Base-by-base conservation (phyloP, 2,797 vertebrate species). In the Oreochromis grahami region DNA sequence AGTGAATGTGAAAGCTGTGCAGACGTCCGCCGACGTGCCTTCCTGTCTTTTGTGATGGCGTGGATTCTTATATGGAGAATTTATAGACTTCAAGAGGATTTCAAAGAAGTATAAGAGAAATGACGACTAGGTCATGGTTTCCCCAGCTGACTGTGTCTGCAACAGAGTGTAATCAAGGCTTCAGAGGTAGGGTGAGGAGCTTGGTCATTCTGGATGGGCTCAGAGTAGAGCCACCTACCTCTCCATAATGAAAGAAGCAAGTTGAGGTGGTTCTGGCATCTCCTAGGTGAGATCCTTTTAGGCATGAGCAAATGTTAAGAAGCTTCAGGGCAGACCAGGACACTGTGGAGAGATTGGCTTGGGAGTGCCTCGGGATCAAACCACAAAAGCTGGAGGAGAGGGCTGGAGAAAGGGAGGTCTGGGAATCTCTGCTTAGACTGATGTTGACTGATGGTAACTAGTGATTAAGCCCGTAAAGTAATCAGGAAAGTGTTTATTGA, bases 401-500 rank as follows among this genome's bases (percentile, higher is more conserved):
- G 65, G 65, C 65, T 70, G 24, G 41, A 45, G 41, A 26, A 43
- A 45, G 65, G 21, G 41, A 70, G 65, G 24, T 29, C 41, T 70
- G 14, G 21, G 41, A 70, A 70, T 0, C 65, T 45, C 65, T 70
- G 41, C 41, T 45, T 70, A 70, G 38, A 26, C 65, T 70, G 65
- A 43, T 70, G 65, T 43, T 45, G 65, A 70, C 14, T 70, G 41
- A 6, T 70, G 65, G 65, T 26, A 70, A 70, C 41, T 13, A 48
- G 24, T 45, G 13, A 72, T 48, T 72, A 9, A 72, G 24, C 43
- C 1, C 24, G 48, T 72, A 72, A 72, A 72, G 43, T 72, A 19
- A 72, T 72, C 24, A 32, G 68, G 68, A 48, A 72, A 29, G 68
- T 48, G 43, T 72, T 72, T 72, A 72, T 45, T 72, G 41, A 72